These are phyloP conservation scores for Creontiades dilutus DNA, from an alignment of 2,888 invertebrate genomes.

Conservation along the genomic window DNA sequence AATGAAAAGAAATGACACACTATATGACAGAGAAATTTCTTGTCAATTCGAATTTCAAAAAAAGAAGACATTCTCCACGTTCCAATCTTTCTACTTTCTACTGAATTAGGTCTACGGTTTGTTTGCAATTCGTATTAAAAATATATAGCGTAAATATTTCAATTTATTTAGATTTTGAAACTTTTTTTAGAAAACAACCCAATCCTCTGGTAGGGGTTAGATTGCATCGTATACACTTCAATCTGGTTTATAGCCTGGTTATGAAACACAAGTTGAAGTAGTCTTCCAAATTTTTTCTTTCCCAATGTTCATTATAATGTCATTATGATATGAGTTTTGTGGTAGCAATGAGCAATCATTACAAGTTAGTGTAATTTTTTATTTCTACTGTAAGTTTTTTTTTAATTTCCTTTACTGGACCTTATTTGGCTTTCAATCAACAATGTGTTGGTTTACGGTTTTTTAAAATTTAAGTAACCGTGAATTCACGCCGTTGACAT, in stretches of 20 bases:
- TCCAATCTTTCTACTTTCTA: neutral
- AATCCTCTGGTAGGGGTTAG: neutral
- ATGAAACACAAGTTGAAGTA: neutral
- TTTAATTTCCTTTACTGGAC: too few relatives aligned
- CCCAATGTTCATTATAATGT: too few relatives aligned
- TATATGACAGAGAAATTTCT: neutral
- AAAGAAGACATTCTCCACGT: neutral
- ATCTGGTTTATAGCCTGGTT: neutral
- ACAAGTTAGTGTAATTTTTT: too few relatives aligned
- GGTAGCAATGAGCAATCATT: too few relatives aligned
- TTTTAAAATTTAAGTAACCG: too few relatives aligned
- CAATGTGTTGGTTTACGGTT: too few relatives aligned
- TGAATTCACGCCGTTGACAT: too few relatives aligned
- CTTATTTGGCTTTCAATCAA: too few relatives aligned
- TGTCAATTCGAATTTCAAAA: conserved; percentile 9
- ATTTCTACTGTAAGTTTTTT: too few relatives aligned
- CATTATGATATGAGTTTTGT: too few relatives aligned
- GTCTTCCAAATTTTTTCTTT: too few relatives aligned
- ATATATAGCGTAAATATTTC: neutral
- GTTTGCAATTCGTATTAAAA: neutral
- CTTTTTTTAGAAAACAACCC: neutral
- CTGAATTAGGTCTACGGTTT: neutral
- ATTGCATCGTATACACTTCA: conserved; percentile 19
- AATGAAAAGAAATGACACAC: conserved; percentile 35
- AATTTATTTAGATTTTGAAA: too few relatives aligned